Percentiles rank a stretch among this genome's conserved stretches.
Evolutionary conservation across 2,113 vertebrate genomes (phyloP).

Genomic region (Pipa parva): DNA sequence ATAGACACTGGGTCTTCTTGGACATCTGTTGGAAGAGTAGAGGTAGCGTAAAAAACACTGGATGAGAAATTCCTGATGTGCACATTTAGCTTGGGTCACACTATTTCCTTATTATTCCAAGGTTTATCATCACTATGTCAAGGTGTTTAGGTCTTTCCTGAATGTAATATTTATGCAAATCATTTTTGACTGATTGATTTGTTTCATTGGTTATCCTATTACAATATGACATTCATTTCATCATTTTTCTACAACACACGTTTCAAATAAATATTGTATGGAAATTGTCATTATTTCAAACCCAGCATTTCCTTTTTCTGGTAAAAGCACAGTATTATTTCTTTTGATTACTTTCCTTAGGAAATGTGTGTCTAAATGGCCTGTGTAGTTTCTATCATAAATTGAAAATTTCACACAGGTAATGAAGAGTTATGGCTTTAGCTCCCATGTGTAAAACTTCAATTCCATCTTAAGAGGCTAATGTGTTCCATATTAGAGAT

Average conservation of each 20-base stretch:
- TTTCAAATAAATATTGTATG: slow-evolving; percentile 44
- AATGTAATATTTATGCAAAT: slow-evolving; percentile 27
- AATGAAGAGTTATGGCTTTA: slow-evolving; percentile 40
- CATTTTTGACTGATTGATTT: too few species aligned
- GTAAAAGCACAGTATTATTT: slow-evolving; percentile 31
- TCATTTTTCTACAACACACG: slow-evolving; percentile 23
- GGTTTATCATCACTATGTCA: too few species aligned
- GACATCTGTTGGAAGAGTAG: too few species aligned
- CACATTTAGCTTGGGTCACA: too few species aligned
- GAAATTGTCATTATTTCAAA: slow-evolving; percentile 34
- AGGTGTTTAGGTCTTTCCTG: too few species aligned
- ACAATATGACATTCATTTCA: slow-evolving; percentile 6
- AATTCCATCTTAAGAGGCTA: slow-evolving; percentile 35
- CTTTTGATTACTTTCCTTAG: slow-evolving; percentile 30
- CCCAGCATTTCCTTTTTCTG: slow-evolving; percentile 25
- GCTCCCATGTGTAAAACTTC: slow-evolving; percentile 31
- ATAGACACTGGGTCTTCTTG: too few species aligned
- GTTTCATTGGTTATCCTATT: background rate
- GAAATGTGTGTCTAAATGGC: slow-evolving; percentile 22
- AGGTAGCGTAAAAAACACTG: too few species aligned
- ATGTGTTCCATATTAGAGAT: slow-evolving; percentile 29
- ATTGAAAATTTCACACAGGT: slow-evolving; percentile 42
- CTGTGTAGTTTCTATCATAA: slow-evolving; percentile 31
- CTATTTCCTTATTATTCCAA: too few species aligned
- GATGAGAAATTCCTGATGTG: too few species aligned